phyloP scores from a whole-genome alignment of 2,797 vertebrate genomes.

The Myotis myotis region DNA sequence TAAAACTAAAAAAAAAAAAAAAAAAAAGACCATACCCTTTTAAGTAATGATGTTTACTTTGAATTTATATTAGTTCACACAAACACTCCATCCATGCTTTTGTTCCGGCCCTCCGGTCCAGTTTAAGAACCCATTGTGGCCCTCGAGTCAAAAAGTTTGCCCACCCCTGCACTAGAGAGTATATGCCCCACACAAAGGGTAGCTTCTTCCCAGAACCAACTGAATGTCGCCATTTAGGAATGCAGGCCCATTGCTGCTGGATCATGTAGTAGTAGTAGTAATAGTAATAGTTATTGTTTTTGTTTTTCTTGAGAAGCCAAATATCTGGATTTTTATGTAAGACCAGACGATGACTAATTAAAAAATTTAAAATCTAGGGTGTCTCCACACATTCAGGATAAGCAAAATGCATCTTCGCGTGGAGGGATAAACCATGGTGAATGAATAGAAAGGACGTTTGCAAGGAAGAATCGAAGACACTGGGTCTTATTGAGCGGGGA shows the following conservation, averaged over 20 bases:
- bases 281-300: not conserved
- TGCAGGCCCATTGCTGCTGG: not conserved
- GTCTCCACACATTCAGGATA: not conserved
- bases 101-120: too few relatives aligned
- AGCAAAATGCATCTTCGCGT: not conserved
- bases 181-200: not conserved
- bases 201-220: not conserved
- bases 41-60: too few relatives aligned
- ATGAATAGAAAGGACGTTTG: not conserved
- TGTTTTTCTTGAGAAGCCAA: not conserved
- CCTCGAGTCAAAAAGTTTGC: too few relatives aligned
- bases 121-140: too few relatives aligned
- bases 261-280: not conserved
- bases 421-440: not conserved
- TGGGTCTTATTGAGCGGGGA: not conserved
- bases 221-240: not conserved
- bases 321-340: not conserved
- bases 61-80: too few relatives aligned
- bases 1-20: too few relatives aligned
- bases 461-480: not conserved
- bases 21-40: too few relatives aligned
- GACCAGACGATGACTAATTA: not conserved
- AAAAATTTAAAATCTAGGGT: not conserved
- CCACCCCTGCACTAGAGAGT: not conserved
- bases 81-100: too few relatives aligned